Percentiles rank a stretch among this genome's conserved stretches.
phyloP scores from a whole-genome alignment of 1,140 invertebrate species.

The Neotoxoptera formosana region DNA sequence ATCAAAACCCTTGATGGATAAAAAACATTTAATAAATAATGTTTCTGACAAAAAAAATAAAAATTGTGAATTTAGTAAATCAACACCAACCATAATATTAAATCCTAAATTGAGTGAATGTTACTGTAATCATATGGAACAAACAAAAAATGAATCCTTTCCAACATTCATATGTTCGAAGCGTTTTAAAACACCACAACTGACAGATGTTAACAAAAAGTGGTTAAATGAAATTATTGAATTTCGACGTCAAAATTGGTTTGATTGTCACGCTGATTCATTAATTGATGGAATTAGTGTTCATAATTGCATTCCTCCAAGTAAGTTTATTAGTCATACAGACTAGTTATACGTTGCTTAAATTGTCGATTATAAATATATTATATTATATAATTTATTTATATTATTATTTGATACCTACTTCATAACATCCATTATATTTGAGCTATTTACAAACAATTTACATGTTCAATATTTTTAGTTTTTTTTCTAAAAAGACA shows the following conservation, averaged over 20 bases:
- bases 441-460: no score
- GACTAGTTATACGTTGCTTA: background rate
- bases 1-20: background rate
- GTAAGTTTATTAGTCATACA: constrained; percentile 14
- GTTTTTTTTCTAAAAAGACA: no score
- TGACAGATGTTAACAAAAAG: background rate
- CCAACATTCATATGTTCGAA: constrained; percentile 48
- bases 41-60: background rate
- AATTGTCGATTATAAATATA: background rate
- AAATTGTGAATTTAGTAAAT: background rate
- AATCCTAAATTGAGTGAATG: constrained; percentile 2
- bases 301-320: background rate
- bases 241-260: constrained; percentile 40
- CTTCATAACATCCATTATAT: no score
- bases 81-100: background rate
- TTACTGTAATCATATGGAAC: constrained; percentile 53
- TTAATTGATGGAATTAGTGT: background rate
- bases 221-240: constrained; percentile 40
- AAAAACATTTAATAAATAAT: background rate
- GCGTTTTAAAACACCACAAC: background rate
- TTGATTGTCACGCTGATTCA: constrained; percentile 40
- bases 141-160: background rate
- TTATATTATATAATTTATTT: no score
- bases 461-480: no score
- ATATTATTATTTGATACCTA: no score